A percentile compares a stretch with the other conserved stretches of the same genome.
phyloP scores from a whole-genome alignment of 2,888 invertebrate species.

The Ornithoptera alexandrae region DNA sequence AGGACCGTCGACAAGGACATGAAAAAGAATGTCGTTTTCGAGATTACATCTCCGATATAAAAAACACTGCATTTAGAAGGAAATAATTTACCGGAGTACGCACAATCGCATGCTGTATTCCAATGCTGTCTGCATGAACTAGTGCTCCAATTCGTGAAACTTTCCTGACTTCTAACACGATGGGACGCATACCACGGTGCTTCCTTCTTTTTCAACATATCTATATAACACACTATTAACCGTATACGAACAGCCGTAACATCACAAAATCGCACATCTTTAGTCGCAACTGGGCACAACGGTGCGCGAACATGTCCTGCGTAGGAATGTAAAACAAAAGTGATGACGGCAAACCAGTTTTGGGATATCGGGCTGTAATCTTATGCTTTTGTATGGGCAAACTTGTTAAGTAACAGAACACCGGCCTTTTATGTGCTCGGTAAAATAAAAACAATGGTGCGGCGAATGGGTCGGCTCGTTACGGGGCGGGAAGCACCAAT shows the following conservation, averaged over 20 bases:
- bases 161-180: constrained; percentile 64
- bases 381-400: constrained; percentile 42
- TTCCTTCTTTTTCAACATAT: constrained; percentile 74
- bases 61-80: not conserved
- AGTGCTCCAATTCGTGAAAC: constrained; percentile 59
- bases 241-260: constrained; percentile 36
- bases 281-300: constrained; percentile 31
- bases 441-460: constrained; percentile 35
- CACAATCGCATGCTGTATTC: constrained; percentile 71
- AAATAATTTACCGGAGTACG: constrained; percentile 38
- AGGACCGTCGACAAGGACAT: no score
- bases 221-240: constrained; percentile 28
- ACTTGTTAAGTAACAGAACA: constrained; percentile 39
- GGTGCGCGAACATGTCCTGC: constrained; percentile 41
- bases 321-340: constrained; percentile 51
- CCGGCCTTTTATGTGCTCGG: constrained; percentile 43
- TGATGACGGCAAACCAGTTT: constrained; percentile 55
- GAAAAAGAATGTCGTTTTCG: no score
- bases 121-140: constrained; percentile 65
- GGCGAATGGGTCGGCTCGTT: constrained; percentile 30
- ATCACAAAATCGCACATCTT: constrained; percentile 39
- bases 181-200: constrained; percentile 69
- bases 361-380: constrained; percentile 45
- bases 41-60: not conserved
- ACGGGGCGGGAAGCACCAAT: constrained; percentile 28